Percentiles rank a stretch among this genome's conserved stretches.
Conservation (phyloP, 1,140 invertebrate species). For the Thaumatotibia leucotreta region DNA sequence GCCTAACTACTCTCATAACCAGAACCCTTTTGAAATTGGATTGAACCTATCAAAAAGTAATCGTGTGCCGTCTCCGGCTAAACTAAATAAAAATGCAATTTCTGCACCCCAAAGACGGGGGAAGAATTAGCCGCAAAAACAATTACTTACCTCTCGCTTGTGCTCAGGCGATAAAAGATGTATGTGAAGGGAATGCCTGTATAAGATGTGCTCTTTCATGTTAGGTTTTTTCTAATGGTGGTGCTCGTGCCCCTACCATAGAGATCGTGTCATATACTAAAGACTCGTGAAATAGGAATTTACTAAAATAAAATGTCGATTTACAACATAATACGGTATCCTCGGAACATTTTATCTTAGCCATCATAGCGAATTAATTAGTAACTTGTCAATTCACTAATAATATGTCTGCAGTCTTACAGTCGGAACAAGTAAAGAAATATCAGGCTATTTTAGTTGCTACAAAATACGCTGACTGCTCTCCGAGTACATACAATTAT, state of each 20-base stretch:
- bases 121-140: constrained; percentile 69
- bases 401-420: too few species aligned
- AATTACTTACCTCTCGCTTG: constrained; percentile 45
- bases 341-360: too few species aligned
- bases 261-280: too few species aligned
- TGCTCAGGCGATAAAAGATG: not conserved
- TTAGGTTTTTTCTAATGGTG: not conserved
- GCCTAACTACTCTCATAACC: constrained; percentile 4
- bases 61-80: constrained; percentile 50
- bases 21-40: constrained; percentile 49
- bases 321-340: too few species aligned
- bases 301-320: too few species aligned
- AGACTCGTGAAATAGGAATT: too few species aligned
- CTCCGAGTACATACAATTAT: too few species aligned
- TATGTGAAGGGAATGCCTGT: not conserved
- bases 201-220: not conserved
- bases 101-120: constrained; percentile 40
- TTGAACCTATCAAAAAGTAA: constrained; percentile 68
- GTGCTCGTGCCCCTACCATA: not conserved
- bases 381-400: too few species aligned
- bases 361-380: too few species aligned
- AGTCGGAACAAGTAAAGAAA: too few species aligned
- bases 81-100: constrained; percentile 74
- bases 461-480: too few species aligned
- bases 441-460: too few species aligned